Conservation (phyloP, 2,113 vertebrate genomes). For the Chiloscyllium plagiosum region DNA sequence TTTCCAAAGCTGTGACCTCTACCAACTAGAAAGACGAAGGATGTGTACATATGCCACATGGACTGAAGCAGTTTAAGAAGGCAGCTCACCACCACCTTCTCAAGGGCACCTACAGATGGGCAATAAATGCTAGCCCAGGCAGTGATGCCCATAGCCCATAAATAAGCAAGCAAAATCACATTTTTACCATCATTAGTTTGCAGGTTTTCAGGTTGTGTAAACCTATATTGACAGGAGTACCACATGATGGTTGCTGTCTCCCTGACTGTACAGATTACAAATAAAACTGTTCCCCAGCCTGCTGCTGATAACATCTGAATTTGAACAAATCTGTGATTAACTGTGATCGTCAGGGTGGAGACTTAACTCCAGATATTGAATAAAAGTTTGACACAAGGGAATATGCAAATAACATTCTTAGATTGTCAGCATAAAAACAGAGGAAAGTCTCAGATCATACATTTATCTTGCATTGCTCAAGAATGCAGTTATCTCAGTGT, state of each 20-base stretch:
- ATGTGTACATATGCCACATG: too few relatives aligned
- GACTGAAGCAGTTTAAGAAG: too few relatives aligned
- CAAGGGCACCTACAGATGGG: too few relatives aligned
- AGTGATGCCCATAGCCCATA: too few relatives aligned
- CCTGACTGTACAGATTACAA: not conserved
- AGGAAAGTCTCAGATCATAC: not conserved
- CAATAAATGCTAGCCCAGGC: too few relatives aligned
- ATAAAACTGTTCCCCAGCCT: not conserved
- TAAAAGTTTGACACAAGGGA: not conserved
- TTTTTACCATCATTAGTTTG: too few relatives aligned
- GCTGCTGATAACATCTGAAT: not conserved
- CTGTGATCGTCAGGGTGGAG: not conserved
- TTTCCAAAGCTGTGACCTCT: too few relatives aligned
- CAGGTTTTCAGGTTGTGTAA: too few relatives aligned
- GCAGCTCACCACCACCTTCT: too few relatives aligned
- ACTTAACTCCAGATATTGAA: not conserved
- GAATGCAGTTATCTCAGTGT: not conserved
- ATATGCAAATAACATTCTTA: not conserved
- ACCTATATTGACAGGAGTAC: too few relatives aligned
- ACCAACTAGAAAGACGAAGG: too few relatives aligned
- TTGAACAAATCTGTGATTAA: not conserved
- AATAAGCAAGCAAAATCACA: too few relatives aligned
- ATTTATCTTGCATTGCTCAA: not conserved
- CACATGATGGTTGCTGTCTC: not conserved
- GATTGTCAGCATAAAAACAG: not conserved